phyloP scores from a whole-genome alignment of 2,113 vertebrate species.

The Pelobates fuscus region DNA sequence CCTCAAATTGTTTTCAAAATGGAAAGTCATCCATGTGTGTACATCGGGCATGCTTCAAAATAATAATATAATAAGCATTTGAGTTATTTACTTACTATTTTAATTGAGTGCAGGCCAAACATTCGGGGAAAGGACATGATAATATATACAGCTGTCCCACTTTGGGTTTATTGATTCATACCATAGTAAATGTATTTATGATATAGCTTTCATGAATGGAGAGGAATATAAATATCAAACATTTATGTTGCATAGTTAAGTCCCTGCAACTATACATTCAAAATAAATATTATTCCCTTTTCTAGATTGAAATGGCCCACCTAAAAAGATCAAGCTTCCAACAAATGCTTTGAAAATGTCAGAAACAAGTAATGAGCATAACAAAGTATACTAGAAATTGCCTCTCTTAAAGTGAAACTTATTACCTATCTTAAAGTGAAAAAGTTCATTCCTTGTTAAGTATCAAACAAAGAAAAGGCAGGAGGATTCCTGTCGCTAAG shows the following conservation, averaged over 20 bases:
- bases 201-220: constrained; percentile 6
- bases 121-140: constrained; percentile 2
- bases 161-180: constrained; percentile 16
- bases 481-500: no score
- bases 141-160: neutral
- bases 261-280: neutral
- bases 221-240: constrained; percentile 8
- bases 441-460: no score
- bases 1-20: neutral
- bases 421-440: no score
- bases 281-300: constrained; percentile 8
- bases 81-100: constrained; percentile 15
- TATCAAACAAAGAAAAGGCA: no score
- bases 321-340: neutral
- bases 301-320: neutral
- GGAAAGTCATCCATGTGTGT: neutral
- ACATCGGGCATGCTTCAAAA: neutral
- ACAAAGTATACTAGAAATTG: no score
- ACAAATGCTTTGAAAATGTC: neutral
- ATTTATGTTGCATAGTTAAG: neutral
- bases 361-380: neutral
- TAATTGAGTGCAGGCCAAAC: constrained; percentile 24
- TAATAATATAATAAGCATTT: neutral
- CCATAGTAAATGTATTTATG: constrained; percentile 4
- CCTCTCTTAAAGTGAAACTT: no score